These are phyloP conservation scores for Psococerastis gibbosa DNA, from an alignment of 2,888 invertebrate species.

Conservation along the genomic window DNA sequence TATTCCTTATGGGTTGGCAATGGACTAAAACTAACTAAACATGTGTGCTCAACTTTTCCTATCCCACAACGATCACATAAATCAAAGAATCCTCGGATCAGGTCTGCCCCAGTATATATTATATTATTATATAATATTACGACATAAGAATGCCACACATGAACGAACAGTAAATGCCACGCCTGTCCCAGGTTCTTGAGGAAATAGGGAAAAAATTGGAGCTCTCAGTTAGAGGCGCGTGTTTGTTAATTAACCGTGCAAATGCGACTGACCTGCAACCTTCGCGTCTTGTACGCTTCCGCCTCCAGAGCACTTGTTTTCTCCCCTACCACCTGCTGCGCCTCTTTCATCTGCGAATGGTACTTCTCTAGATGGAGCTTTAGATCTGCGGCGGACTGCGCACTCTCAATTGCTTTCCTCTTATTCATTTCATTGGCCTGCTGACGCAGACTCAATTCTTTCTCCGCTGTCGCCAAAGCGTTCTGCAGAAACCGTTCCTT, in stretches of 20 bases:
- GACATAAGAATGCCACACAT: too few species aligned
- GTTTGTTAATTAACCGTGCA: neutral
- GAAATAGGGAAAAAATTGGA: too few species aligned
- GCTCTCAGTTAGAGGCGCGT: too few species aligned
- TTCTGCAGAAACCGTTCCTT: slow-evolving; percentile 86
- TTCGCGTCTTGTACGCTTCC: slow-evolving; percentile 89
- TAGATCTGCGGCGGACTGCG: slow-evolving; percentile 91
- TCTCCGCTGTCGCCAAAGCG: slow-evolving; percentile 81
- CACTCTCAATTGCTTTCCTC: slow-evolving; percentile 90
- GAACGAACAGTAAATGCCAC: neutral
- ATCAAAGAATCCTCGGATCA: too few species aligned
- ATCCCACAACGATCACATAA: too few species aligned
- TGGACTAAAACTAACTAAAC: too few species aligned
- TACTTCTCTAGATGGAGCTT: slow-evolving; percentile 95
- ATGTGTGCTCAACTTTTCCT: too few species aligned
- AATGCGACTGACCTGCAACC: slow-evolving; percentile 48
- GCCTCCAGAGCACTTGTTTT: slow-evolving; percentile 91
- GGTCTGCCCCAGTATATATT: too few species aligned
- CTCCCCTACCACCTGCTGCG: slow-evolving; percentile 89
- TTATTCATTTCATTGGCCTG: slow-evolving; percentile 98
- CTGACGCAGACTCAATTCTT: slow-evolving; percentile 77
- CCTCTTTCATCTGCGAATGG: slow-evolving; percentile 94
- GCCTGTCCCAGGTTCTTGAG: neutral
- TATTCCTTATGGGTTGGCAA: too few species aligned
- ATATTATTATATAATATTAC: too few species aligned